phyloP scores from a whole-genome alignment of 2,113 vertebrate species.

The Charadrius vociferus region DNA sequence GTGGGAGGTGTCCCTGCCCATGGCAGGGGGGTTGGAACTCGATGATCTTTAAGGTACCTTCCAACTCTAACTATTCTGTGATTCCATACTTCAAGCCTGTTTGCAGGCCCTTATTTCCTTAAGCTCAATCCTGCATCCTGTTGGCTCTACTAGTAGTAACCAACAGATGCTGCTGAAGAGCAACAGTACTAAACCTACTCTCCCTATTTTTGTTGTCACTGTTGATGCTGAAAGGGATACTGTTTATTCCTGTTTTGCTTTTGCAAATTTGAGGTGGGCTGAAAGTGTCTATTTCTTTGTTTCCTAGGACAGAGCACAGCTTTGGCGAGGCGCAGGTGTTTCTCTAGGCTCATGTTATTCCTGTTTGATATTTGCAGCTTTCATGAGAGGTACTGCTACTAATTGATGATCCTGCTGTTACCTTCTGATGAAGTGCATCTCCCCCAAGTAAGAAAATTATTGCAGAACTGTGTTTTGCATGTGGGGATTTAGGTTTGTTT shows the following conservation, averaged over 20 bases:
- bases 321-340: background rate
- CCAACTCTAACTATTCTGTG: too few relatives aligned
- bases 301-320: background rate
- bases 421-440: constrained; percentile 41
- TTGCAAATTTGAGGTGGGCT: background rate
- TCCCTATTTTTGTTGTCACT: background rate
- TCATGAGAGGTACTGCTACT: constrained; percentile 18
- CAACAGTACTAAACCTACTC: background rate
- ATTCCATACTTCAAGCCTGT: background rate
- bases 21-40: too few relatives aligned
- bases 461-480: constrained; percentile 44
- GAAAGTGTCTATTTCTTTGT: background rate
- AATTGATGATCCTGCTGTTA: constrained; percentile 41
- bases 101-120: background rate
- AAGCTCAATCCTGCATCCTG: background rate
- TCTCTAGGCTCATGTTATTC: background rate
- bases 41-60: too few relatives aligned
- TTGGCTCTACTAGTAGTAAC: background rate
- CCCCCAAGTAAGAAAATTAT: constrained; percentile 31
- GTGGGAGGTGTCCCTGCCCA: too few relatives aligned
- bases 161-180: constrained; percentile 1
- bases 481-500: background rate
- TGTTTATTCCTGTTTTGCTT: background rate
- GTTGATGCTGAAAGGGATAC: background rate
- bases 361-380: constrained; percentile 9